These are phyloP conservation scores for Boulengeromyrus knoepffleri DNA, from an alignment of 2,113 vertebrate genomes.

Conservation along the genomic window DNA sequence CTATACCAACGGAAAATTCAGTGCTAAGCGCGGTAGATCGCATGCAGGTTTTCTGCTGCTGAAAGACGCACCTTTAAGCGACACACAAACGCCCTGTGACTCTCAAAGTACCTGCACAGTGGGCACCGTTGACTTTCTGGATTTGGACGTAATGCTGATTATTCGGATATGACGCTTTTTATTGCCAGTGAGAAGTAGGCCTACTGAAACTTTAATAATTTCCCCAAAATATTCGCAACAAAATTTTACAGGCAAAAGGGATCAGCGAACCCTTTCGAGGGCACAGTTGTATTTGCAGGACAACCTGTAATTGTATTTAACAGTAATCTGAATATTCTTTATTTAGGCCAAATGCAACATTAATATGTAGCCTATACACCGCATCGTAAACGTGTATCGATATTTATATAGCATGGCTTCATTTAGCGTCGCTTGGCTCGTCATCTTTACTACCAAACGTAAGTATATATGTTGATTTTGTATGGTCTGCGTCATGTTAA, in stretches of 20 bases:
- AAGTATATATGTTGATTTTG: neutral
- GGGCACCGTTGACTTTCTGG: neutral
- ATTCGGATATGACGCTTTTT: neutral
- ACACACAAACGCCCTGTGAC: neutral
- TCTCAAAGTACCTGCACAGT: neutral
- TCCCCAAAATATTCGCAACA: neutral
- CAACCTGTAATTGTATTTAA: neutral
- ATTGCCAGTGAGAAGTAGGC: neutral
- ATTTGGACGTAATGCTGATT: neutral
- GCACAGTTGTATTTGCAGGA: neutral
- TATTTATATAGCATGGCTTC: neutral
- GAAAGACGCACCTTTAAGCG: neutral
- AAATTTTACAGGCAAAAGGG: neutral
- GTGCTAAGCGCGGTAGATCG: neutral
- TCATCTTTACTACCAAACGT: neutral
- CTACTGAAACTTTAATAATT: neutral
- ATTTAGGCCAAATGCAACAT: neutral
- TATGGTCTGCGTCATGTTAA: neutral
- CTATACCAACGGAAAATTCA: neutral
- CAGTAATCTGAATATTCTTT: neutral
- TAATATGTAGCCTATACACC: neutral
- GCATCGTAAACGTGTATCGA: neutral
- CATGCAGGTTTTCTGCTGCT: neutral
- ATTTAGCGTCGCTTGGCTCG: neutral
- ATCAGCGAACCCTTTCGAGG: neutral